Percentiles rank a stretch among this genome's conserved stretches.
Evolutionary conservation across 2,113 vertebrate genomes (phyloP).

Genomic region (Melanerpes formicivorus): DNA sequence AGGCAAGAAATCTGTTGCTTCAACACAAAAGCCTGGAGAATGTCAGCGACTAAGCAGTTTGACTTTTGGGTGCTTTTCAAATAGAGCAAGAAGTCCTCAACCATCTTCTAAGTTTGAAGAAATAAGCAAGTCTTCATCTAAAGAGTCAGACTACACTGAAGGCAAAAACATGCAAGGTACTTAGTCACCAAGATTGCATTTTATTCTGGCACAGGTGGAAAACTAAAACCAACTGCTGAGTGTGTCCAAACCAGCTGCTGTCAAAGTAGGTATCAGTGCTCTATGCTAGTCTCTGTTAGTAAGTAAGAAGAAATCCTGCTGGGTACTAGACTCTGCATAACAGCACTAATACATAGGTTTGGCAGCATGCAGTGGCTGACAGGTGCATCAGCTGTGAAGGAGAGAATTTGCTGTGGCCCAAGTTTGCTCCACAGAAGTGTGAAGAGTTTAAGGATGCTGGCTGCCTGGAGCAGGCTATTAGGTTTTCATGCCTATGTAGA

Average conservation of each 20-base stretch:
- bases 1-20: conserved; percentile 71
- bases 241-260: not conserved
- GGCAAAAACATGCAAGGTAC: conserved; percentile 69
- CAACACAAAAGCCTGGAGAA: conserved; percentile 78
- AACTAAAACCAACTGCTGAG: not conserved
- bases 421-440: not conserved
- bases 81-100: conserved; percentile 88
- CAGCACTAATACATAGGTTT: not conserved
- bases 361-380: not conserved
- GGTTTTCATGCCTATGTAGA: not conserved
- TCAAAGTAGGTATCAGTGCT: not conserved
- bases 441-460: not conserved
- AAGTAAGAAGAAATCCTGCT: not conserved
- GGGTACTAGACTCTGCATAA: not conserved
- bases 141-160: conserved; percentile 55
- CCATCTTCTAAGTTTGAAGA: conserved; percentile 80
- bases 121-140: conserved; percentile 68
- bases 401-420: not conserved
- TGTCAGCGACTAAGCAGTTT: conserved; percentile 91
- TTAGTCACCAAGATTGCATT: not conserved
- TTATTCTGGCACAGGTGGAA: not conserved
- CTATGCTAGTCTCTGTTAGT: not conserved
- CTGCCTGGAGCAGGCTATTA: not conserved
- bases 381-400: not conserved
- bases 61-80: conserved; percentile 93